Conservation (phyloP, 2,888 invertebrate genomes). For the Alviniconcha strummeri region DNA sequence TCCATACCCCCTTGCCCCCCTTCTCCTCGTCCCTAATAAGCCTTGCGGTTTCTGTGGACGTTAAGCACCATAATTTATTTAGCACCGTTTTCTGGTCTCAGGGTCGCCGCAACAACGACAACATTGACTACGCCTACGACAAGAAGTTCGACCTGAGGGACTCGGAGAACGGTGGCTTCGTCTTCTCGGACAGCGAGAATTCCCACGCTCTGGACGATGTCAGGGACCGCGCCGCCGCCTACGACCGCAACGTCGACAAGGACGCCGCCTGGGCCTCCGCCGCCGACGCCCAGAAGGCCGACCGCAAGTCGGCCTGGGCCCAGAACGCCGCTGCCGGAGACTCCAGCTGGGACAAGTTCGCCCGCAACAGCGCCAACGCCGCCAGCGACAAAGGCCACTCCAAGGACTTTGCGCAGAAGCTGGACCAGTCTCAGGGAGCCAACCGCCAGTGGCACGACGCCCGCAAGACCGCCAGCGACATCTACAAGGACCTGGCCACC, state of each 20-base stretch:
- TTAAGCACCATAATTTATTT: too few species aligned
- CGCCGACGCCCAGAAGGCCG: constrained; percentile 34
- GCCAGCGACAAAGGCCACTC: constrained; percentile 28
- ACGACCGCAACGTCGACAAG: constrained; percentile 34
- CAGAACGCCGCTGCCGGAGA: constrained; percentile 27
- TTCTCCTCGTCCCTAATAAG: too few species aligned
- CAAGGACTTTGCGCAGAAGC: constrained; percentile 37
- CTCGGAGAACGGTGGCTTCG: constrained; percentile 41
- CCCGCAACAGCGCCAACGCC: constrained; percentile 28
- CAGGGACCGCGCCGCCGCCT: constrained; percentile 30
- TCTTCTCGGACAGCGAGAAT: constrained; percentile 27
- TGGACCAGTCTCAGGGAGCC: constrained; percentile 32
- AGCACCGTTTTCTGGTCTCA: not conserved
- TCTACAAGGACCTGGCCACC: constrained; percentile 33
- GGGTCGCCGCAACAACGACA: constrained; percentile 37
- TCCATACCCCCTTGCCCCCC: too few species aligned
- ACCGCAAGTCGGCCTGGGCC: constrained; percentile 24
- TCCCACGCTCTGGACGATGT: constrained; percentile 38
- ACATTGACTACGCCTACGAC: constrained; percentile 39
- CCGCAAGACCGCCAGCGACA: constrained; percentile 32
- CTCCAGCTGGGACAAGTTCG: constrained; percentile 32
- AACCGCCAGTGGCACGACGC: constrained; percentile 34
- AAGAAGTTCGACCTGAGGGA: constrained; percentile 40
- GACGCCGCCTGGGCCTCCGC: constrained; percentile 34
- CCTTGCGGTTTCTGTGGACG: too few species aligned